These are phyloP conservation scores for Periplaneta americana DNA, from an alignment of 1,140 invertebrate species.

Conservation along the genomic window DNA sequence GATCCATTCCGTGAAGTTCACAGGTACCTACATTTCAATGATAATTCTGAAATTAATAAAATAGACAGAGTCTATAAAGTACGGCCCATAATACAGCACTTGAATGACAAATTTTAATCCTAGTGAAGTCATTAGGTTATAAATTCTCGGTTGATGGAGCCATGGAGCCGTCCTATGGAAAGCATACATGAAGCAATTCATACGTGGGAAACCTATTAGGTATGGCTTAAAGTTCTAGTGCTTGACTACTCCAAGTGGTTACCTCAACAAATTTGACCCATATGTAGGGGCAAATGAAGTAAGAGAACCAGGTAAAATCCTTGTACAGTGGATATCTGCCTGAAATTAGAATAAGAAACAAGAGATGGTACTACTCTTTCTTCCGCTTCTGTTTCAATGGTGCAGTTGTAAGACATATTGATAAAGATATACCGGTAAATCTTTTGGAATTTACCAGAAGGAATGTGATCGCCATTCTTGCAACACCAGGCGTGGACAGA, in stretches of 20 bases:
- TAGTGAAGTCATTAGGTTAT: neutral
- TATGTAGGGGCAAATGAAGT: neutral
- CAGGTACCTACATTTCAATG: neutral
- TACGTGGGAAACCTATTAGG: no score
- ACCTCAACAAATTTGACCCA: neutral
- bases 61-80: neutral
- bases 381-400: neutral
- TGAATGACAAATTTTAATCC: neutral
- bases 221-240: neutral
- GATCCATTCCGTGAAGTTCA: neutral
- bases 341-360: neutral
- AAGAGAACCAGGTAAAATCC: neutral
- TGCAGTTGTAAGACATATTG: neutral
- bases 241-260: neutral
- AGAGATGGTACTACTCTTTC: no score
- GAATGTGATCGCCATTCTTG: neutral
- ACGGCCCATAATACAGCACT: neutral
- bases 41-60: no score
- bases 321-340: neutral
- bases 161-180: neutral
- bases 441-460: neutral
- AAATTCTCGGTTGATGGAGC: neutral
- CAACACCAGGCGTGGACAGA: neutral
- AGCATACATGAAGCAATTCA: neutral
- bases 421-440: neutral